These are phyloP conservation scores for Rotaria sp. DNA, from an alignment of 2,888 invertebrate species.

Conservation along the genomic window DNA sequence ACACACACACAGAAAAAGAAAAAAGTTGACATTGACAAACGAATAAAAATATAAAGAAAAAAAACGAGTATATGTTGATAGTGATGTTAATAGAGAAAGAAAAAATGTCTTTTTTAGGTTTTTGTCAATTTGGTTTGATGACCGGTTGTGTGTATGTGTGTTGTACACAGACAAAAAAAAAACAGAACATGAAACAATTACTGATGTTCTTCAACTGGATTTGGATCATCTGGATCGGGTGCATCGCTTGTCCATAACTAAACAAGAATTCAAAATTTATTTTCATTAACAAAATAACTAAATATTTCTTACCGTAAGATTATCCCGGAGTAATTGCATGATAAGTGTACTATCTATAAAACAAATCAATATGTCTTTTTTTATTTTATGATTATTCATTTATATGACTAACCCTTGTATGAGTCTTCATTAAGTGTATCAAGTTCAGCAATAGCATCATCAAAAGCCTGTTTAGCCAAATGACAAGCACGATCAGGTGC, in stretches of 20 bases:
- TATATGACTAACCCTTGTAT: slow-evolving; percentile 71
- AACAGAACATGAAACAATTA: neutral
- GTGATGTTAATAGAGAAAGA: neutral
- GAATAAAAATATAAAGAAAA: slow-evolving; percentile 16
- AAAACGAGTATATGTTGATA: slow-evolving; percentile 2
- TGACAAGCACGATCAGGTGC: slow-evolving; percentile 97
- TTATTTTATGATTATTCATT: neutral
- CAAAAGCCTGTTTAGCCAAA: slow-evolving; percentile 98
- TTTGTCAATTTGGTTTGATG: neutral
- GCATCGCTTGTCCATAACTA: slow-evolving; percentile 41
- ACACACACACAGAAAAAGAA: neutral
- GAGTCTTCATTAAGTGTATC: slow-evolving; percentile 95
- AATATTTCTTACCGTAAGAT: slow-evolving; percentile 78
- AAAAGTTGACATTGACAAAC: neutral
- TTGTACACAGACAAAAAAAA: neutral
- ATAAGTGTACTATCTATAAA: slow-evolving; percentile 67
- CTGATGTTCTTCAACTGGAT: slow-evolving; percentile 35
- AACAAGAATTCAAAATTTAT: neutral
- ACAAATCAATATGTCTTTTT: neutral
- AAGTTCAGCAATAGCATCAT: slow-evolving; percentile 95
- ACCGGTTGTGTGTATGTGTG: slow-evolving; percentile 24
- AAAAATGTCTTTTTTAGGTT: neutral
- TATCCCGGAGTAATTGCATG: slow-evolving; percentile 97
- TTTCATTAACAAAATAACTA: no score
- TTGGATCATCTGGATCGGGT: slow-evolving; percentile 37